Conservation (phyloP, 2,113 vertebrate species). For the Dascyllus trimaculatus region DNA sequence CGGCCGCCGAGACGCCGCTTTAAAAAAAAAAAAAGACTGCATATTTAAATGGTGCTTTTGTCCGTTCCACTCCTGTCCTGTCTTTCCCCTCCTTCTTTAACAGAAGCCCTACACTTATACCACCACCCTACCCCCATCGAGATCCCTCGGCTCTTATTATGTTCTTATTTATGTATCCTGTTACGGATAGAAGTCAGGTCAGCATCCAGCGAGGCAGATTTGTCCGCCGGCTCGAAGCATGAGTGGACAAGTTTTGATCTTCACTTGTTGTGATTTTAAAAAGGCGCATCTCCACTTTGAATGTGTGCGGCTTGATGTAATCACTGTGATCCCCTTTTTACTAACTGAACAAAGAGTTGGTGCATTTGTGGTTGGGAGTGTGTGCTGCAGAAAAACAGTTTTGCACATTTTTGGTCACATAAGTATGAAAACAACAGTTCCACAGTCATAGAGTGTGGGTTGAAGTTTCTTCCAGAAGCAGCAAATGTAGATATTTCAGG, state of each 20-base stretch:
- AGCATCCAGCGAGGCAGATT: slow-evolving; percentile 66
- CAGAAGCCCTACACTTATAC: slow-evolving; percentile 74
- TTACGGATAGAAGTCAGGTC: slow-evolving; percentile 81
- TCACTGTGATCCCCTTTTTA: not conserved
- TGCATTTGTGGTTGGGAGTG: not conserved
- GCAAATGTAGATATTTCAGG: not conserved
- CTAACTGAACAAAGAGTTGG: not conserved
- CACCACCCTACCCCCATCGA: slow-evolving; percentile 65
- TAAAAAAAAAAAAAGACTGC: not conserved
- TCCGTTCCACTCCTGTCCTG: slow-evolving; percentile 51
- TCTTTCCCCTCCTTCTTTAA: slow-evolving; percentile 56
- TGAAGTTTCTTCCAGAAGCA: not conserved
- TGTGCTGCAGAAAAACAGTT: not conserved
- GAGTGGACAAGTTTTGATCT: not conserved
- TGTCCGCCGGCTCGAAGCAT: slow-evolving; percentile 43
- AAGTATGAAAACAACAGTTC: not conserved
- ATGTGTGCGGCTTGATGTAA: not conserved
- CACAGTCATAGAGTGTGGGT: not conserved
- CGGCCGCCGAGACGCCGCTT: slow-evolving; percentile 33
- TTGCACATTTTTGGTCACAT: no score
- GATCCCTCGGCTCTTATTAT: slow-evolving; percentile 77
- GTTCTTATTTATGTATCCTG: slow-evolving; percentile 82
- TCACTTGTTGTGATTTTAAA: slow-evolving; percentile 4
- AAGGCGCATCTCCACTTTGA: slow-evolving; percentile 8
- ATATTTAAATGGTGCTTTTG: slow-evolving; percentile 39